These are phyloP conservation scores for Nematolebias whitei DNA, from an alignment of 2,113 vertebrate genomes.

Conservation along the genomic window DNA sequence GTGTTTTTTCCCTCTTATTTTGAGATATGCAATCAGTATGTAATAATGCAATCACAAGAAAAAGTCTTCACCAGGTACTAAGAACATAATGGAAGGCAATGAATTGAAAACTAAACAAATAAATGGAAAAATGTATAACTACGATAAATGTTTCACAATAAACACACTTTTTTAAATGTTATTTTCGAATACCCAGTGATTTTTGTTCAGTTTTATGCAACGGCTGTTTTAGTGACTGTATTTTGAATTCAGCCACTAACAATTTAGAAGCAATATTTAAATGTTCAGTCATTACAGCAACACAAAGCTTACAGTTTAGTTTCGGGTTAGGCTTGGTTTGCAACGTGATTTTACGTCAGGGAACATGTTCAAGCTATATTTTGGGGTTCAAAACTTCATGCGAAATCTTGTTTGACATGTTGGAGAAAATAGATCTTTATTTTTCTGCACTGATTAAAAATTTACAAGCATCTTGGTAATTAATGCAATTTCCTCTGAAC, in stretches of 20 bases:
- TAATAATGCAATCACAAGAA: slow-evolving; percentile 62
- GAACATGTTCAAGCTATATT: slow-evolving; percentile 22
- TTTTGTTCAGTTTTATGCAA: slow-evolving; percentile 6
- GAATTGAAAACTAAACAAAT: slow-evolving; percentile 15
- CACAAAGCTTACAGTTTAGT: not conserved
- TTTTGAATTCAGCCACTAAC: not conserved
- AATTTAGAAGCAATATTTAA: not conserved
- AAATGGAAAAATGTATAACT: slow-evolving; percentile 24
- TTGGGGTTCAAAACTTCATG: slow-evolving; percentile 37
- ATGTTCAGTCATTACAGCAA: not conserved
- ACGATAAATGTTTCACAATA: slow-evolving; percentile 20
- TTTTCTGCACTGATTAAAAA: slow-evolving; percentile 54
- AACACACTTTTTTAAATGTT: slow-evolving; percentile 10
- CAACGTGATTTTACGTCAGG: not conserved
- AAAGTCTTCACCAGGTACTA: slow-evolving; percentile 46
- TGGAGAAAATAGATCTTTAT: slow-evolving; percentile 54
- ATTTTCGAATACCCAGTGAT: slow-evolving; percentile 21
- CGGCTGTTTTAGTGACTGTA: not conserved
- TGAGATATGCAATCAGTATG: slow-evolving; percentile 59
- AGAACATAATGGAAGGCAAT: slow-evolving; percentile 32
- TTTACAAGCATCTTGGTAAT: slow-evolving; percentile 66
- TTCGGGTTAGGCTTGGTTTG: no score
- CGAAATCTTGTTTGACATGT: slow-evolving; percentile 46
- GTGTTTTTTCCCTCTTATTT: slow-evolving; percentile 32
- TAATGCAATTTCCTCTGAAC: slow-evolving; percentile 69